Conservation (phyloP, 2,797 vertebrate genomes). For the Buceros bicornis region DNA sequence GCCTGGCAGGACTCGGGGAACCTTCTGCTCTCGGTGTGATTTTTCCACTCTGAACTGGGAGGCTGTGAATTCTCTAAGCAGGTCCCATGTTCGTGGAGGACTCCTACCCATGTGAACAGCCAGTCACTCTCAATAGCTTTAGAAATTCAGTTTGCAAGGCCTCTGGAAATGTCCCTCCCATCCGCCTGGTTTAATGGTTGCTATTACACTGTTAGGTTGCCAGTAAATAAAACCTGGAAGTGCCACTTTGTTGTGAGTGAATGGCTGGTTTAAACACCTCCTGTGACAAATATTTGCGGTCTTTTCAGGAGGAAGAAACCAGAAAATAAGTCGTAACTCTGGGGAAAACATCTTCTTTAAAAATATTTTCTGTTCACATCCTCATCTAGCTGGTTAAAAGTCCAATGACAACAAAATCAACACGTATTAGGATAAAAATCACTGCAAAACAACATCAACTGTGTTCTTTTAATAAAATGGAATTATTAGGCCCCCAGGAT, state of each 20-base stretch:
- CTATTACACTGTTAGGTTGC: rapidly evolving
- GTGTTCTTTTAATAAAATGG: background rate
- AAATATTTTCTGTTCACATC: background rate
- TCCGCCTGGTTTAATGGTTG: background rate
- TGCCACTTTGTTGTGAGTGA: background rate
- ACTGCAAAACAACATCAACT: background rate
- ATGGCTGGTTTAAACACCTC: background rate
- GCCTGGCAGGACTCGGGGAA: background rate
- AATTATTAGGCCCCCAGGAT: background rate
- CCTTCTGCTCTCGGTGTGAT: rapidly evolving
- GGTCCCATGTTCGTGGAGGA: background rate
- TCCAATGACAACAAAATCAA: background rate
- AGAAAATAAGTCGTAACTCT: background rate
- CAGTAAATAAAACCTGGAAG: background rate
- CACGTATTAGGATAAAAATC: background rate
- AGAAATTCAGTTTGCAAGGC: background rate
- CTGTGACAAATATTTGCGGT: background rate
- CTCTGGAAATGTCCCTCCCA: background rate
- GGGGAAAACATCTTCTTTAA: background rate
- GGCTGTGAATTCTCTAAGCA: background rate
- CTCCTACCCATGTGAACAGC: background rate
- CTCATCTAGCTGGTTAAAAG: background rate
- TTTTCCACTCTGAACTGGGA: background rate
- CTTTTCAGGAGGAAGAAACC: background rate
- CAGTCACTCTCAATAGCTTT: background rate